Conservation (phyloP, 2,888 invertebrate genomes). For the Lasiommata megera region DNA sequence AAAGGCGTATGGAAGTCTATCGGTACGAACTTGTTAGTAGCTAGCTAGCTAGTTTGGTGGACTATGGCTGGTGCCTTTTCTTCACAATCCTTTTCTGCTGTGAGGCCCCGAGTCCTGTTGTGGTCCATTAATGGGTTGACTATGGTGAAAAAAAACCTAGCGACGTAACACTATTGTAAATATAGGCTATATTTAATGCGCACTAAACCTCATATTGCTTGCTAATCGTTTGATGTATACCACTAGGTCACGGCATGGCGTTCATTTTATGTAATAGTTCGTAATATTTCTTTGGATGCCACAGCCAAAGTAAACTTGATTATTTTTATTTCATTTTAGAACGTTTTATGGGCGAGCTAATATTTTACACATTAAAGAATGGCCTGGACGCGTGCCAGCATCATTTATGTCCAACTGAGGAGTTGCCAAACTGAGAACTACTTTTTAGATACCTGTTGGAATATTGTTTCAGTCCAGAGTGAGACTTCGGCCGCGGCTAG, state of each 20-base stretch:
- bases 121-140: too few species aligned
- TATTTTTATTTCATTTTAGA: slow-evolving; percentile 5
- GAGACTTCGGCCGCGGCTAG: neutral
- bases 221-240: neutral
- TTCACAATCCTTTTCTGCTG: too few species aligned
- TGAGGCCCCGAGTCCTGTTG: too few species aligned
- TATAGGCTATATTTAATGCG: too few species aligned
- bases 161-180: too few species aligned
- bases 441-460: slow-evolving; percentile 12
- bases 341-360: slow-evolving; percentile 12
- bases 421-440: slow-evolving; percentile 3
- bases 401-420: slow-evolving; percentile 8
- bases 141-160: too few species aligned
- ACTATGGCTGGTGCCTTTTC: too few species aligned
- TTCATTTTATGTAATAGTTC: slow-evolving; percentile 3
- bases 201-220: neutral
- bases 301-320: slow-evolving; percentile 6
- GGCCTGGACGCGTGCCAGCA: slow-evolving; percentile 7
- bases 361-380: slow-evolving; percentile 13
- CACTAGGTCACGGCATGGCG: slow-evolving; percentile 7
- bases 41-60: too few species aligned
- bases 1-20: too few species aligned
- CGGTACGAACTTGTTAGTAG: too few species aligned
- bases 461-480: neutral
- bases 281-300: neutral